A percentile compares a stretch with the other conserved stretches of the same genome.
phyloP scores from a whole-genome alignment of 2,113 vertebrate genomes.

The Xiphias gladius region DNA sequence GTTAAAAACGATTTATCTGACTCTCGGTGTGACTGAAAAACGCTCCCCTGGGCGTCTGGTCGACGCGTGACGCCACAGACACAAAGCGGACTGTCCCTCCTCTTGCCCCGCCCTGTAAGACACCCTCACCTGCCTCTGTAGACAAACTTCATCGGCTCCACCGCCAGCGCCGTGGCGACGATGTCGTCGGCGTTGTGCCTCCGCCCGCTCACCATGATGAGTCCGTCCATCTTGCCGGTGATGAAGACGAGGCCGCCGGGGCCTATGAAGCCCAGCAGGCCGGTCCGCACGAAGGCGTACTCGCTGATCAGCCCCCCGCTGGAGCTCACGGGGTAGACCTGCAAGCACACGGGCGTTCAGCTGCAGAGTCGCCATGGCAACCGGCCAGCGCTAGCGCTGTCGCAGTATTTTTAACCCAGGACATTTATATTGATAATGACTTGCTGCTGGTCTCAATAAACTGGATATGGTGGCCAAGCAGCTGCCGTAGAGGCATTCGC shows the following conservation, averaged over 20 bases:
- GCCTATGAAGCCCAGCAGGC: constrained; percentile 95
- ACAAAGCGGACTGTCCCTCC: too few species aligned
- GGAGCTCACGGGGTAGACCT: constrained; percentile 96
- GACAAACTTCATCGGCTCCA: constrained; percentile 99
- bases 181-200: constrained; percentile 98
- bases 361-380: constrained; percentile 17
- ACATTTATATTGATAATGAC: neutral
- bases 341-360: constrained; percentile 14
- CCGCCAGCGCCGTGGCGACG: constrained; percentile 95
- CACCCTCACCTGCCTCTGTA: constrained; percentile 98
- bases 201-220: constrained; percentile 98
- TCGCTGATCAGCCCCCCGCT: constrained; percentile 94
- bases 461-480: neutral
- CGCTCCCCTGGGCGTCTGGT: neutral
- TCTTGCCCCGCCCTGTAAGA: too few species aligned
- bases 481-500: neutral
- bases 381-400: neutral
- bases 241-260: constrained; percentile 97
- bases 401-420: neutral
- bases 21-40: neutral
- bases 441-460: neutral
- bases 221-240: constrained; percentile 99
- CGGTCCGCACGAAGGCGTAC: constrained; percentile 96
- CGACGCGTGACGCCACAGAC: too few species aligned
- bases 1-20: neutral